Evolutionary conservation across 2,797 vertebrate species (phyloP).

Genomic region (Glyptemys insculpta): DNA sequence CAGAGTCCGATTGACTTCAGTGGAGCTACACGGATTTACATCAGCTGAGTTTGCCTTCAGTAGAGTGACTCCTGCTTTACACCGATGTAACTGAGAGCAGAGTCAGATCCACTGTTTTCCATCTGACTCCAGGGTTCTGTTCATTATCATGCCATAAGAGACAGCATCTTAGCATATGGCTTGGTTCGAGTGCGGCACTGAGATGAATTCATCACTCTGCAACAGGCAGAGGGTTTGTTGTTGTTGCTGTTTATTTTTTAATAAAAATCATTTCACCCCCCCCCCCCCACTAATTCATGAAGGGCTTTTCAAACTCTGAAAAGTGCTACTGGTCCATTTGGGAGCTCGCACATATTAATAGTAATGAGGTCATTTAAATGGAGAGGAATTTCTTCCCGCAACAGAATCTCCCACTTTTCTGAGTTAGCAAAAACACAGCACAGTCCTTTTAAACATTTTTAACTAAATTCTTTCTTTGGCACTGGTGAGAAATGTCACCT

Average conservation of each 20-base stretch:
- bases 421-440: background rate
- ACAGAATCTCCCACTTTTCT: background rate
- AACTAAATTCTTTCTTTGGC: background rate
- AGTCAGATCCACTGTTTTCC: background rate
- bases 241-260: background rate
- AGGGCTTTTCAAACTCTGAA: background rate
- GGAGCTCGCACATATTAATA: background rate
- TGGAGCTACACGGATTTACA: background rate
- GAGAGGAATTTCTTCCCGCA: background rate
- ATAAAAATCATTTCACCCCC: background rate
- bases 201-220: accelerated
- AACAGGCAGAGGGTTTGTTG: background rate
- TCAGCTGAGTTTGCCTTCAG: background rate
- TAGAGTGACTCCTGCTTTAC: background rate
- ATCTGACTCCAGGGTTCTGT: background rate
- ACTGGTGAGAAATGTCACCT: background rate
- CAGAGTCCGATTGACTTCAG: background rate
- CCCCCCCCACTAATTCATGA: background rate
- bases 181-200: background rate
- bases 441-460: background rate
- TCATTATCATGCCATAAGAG: background rate
- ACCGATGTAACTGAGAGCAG: background rate
- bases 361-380: background rate
- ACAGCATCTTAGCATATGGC: background rate
- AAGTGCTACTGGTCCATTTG: background rate